phyloP scores from a whole-genome alignment of 2,113 vertebrate species.

The Phocoena phocoena region DNA sequence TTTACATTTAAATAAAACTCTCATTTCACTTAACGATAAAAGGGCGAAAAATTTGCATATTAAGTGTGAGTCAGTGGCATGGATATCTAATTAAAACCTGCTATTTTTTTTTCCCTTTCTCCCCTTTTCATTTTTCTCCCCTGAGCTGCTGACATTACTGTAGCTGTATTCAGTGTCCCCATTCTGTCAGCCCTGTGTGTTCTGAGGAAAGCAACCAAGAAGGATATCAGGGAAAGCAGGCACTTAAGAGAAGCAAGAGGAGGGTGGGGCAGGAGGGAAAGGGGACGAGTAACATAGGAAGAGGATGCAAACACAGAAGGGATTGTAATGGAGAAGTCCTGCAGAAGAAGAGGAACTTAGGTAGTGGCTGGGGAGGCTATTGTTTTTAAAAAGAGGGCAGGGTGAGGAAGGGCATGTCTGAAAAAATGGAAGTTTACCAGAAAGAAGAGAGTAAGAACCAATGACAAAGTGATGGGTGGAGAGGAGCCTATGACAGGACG shows the following conservation, averaged over 20 bases:
- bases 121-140: slow-evolving; percentile 62
- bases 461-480: neutral
- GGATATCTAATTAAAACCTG: slow-evolving; percentile 80
- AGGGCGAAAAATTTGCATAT: slow-evolving; percentile 77
- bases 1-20: slow-evolving; percentile 79
- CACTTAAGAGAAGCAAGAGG: neutral
- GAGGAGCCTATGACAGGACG: neutral
- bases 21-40: slow-evolving; percentile 78
- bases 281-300: neutral
- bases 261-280: neutral
- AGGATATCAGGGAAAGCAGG: neutral
- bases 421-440: neutral
- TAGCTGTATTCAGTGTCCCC: slow-evolving; percentile 78
- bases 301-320: neutral
- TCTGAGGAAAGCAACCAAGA: slow-evolving; percentile 56
- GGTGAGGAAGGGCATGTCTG: neutral
- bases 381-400: neutral
- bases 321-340: neutral
- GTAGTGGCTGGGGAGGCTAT: neutral
- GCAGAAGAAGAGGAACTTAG: neutral
- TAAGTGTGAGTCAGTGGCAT: slow-evolving; percentile 76
- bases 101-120: slow-evolving; percentile 35
- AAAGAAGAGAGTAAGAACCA: neutral
- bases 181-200: slow-evolving; percentile 80
- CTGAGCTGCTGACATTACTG: slow-evolving; percentile 77